Base-by-base conservation (phyloP, 2,113 vertebrate genomes). In the Aplodontia rufa region DNA sequence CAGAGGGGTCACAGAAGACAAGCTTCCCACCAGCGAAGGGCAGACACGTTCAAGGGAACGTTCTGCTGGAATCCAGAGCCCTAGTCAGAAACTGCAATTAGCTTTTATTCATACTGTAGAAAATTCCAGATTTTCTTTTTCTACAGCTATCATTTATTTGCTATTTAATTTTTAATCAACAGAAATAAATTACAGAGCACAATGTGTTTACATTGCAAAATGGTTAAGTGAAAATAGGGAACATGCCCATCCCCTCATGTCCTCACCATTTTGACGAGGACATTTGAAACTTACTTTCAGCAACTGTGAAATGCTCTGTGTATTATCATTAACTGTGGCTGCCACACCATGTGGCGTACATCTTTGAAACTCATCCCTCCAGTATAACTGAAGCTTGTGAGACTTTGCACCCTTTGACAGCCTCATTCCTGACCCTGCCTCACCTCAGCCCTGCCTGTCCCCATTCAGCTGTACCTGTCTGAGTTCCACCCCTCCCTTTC, bases 1-100 rank as follows among this genome's bases (percentile, higher is more conserved):
- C 60, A 40, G 6, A 71, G 0, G 12, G 8, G 4, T 47, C 42
- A 17, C 14, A 37, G 42, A 32, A 66, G 64, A n/a, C 14, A 45
- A 49, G n/a, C 2, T 14, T 11, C 51, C 22, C 17, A 17, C n/a
- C 9, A 17, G 9, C 1, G 17, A 81, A 42, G 1, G 6, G 19
- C 1, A 11, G 28, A 28, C 1, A 11, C 28, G 20, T 19, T 55
- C 19, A 1, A 6, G 24, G 24, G 64, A n/a, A n/a, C 14, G 32
- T 28, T 6, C 24, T 20, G 14, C n/a, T 55, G 20, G 9, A 6
- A 62, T 53, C 53, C 79, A 53, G 85, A 74, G 47, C 20, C 8
- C 64, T 60, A 16, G 4, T 49, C 47, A 32, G 9, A 51, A 51
- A 51, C 22, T 55, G 28, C 47, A 51, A 16, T 66, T n/a, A n/a